Base-by-base conservation (phyloP, 2,797 vertebrate species). In the Fistularia commersonii region DNA sequence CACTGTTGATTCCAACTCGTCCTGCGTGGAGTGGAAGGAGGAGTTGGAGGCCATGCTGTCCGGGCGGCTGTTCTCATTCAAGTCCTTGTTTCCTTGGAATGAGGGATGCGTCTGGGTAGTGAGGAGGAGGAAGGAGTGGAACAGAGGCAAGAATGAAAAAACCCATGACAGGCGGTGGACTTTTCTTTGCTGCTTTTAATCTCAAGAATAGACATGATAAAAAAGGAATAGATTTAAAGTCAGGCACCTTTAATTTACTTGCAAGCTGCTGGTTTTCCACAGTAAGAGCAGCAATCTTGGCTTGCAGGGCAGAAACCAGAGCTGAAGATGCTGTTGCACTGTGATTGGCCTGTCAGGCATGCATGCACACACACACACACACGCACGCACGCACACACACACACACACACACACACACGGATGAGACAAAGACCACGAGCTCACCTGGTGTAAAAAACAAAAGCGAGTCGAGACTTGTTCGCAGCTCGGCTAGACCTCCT, bases 251-350 rank as follows among this genome's bases (percentile, higher is more conserved):
- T 36, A 95, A 80, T 83, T 92, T 95, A 60, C 92, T 88, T 60
- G 91, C 87, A 36, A 98, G 87, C 58, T 96, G 93, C 78, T 96
- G 95, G 80, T 98, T 98, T 81, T 96, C 93, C 76, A 94, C 56
- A 13, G 93, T 94, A 12, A 98, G 92, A 64, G 92, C 91, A 32
- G 88, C 86, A 53, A 98, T 91, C 87, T 93, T 95, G 68, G 93
- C 90, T 90, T 98, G 94, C 62, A 98, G 86, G 40, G 91, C 61
- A 65, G 85, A 83, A 64, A 98, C 86, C 34, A 95, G 82, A 54
- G 92, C 90, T 61, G 92, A 89, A 60, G 93, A 91, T 54, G 91
- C 92, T 8, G 74, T 76, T 11, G 64, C 64, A 65, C 51, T 66
- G 39, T 76, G 74, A 41, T 85, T 85, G 0, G 51, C 76, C 89